Base-by-base conservation (phyloP, 1,140 invertebrate species). In the Papilio helenus region DNA sequence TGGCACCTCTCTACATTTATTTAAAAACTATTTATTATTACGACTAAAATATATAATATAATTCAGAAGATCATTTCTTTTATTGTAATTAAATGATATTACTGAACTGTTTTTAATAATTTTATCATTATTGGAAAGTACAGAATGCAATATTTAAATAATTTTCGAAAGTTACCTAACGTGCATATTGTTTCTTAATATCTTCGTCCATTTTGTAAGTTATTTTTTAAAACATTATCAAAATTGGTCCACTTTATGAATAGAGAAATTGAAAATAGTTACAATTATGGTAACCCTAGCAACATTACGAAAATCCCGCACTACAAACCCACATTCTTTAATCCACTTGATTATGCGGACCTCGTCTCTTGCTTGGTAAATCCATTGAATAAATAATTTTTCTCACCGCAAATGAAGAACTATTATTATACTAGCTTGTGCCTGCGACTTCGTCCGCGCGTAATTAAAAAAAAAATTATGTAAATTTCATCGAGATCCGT, bases 251-350 rank as follows among this genome's bases (percentile, higher is more conserved):
- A 5, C n/a, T 18, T 20, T 20, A 55, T 20, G 51, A 55, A n/a
- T 1, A n/a, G 18, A 4, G 51, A 9, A 74, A 74, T 26, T 49
- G 23, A 29, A 18, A 49, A 51, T 74, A 44, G 8, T 46, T 23
- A 23, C 26, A n/a, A 14, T 39, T 39, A 0, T 74, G 72, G 20
- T 44, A 74, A 49, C 72, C 72, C 72, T 74, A 49, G 12, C 1
- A 74, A 49, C 44, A 23, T 74, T 74, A 74, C 72, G 42, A 74
- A 74, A 74, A 74, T 74, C 72, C 44, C 39, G 39, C 23, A 74
- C 72, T 74, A 74, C 72, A 74, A 74, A 74, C 72, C 72, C 44
- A 74, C 72, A 74, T 74, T 23, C 72, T 74, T 74, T 20, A 74
- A 9, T 44, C 12, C 5, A 49, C 39, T 74, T 74, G 42, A 0